Percentiles rank a stretch among this genome's conserved stretches.
Evolutionary conservation across 2,888 invertebrate genomes (phyloP).

Genomic region (Conus canariensis): DNA sequence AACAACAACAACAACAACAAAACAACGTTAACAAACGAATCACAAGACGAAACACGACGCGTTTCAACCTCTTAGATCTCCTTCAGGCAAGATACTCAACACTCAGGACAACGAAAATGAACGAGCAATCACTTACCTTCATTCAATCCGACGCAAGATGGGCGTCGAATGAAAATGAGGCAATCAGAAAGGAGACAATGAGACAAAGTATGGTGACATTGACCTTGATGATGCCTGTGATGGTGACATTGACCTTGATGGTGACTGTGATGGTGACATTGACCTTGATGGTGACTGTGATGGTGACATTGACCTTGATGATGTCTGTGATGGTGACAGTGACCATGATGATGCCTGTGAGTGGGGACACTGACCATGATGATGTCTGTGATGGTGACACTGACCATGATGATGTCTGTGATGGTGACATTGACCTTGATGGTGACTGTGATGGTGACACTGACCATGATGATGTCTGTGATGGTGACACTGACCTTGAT

Average conservation of each 20-base stretch:
- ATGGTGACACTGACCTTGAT: too few relatives aligned
- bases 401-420: neutral
- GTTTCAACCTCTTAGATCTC: too few relatives aligned
- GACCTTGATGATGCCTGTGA: neutral
- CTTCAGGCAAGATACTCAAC: too few relatives aligned
- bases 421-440: neutral
- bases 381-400: neutral
- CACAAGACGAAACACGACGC: too few relatives aligned
- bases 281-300: conserved; percentile 5
- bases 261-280: neutral
- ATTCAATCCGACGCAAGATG: too few relatives aligned
- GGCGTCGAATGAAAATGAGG: too few relatives aligned
- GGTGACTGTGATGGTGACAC: neutral
- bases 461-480: conserved; percentile 6
- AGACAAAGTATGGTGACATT: neutral
- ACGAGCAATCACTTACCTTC: too few relatives aligned
- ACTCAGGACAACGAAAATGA: too few relatives aligned
- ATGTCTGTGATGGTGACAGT: neutral
- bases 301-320: too few relatives aligned
- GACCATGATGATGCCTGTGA: neutral
- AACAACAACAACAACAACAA: too few relatives aligned
- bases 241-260: neutral
- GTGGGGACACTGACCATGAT: conserved; percentile 15
- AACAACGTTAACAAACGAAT: too few relatives aligned
- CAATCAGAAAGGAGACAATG: neutral